Conservation (phyloP, 2,113 vertebrate species). For the Gallinago media region DNA sequence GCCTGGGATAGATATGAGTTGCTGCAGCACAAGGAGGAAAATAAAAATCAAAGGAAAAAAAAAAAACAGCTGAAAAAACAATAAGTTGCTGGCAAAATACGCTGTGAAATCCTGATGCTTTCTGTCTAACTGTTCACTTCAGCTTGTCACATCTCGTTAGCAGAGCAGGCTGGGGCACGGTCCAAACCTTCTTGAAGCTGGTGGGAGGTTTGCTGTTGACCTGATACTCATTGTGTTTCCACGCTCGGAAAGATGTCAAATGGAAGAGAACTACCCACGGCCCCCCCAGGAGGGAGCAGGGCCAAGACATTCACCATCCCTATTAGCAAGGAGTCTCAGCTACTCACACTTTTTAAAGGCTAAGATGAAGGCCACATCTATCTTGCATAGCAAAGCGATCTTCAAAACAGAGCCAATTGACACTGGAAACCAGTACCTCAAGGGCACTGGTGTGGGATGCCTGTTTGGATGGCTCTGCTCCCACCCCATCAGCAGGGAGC, state of each 20-base stretch:
- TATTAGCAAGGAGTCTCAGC: neutral
- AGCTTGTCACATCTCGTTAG: neutral
- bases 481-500: fast-evolving
- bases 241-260: neutral
- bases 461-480: neutral
- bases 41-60: neutral
- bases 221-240: neutral
- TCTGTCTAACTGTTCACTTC: neutral
- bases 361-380: neutral
- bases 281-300: neutral
- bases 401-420: neutral
- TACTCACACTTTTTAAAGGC: neutral
- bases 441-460: neutral
- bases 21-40: neutral
- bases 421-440: too few species aligned
- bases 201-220: neutral
- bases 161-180: neutral
- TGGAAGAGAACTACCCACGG: neutral
- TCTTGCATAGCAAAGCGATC: neutral
- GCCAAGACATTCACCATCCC: neutral
- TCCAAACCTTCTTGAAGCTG: neutral
- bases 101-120: neutral
- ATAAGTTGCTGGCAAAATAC: neutral
- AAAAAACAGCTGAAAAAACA: neutral
- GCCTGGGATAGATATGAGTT: neutral